phyloP scores from a whole-genome alignment of 2,113 vertebrate species.

The Hippocampus comes region DNA sequence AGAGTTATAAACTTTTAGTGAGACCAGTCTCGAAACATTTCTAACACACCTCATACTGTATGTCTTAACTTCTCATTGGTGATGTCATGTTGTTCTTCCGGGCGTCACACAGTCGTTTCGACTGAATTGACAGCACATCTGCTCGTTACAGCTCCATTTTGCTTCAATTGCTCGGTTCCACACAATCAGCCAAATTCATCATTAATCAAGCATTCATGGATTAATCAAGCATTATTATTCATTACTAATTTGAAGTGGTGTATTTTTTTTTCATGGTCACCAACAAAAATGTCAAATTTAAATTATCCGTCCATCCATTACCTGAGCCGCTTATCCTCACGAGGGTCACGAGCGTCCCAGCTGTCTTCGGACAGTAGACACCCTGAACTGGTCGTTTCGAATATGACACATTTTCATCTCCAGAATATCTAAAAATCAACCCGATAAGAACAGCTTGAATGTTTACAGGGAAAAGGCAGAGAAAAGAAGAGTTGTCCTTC shows the following conservation, averaged over 20 bases:
- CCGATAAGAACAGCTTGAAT: neutral
- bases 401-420: too few species aligned
- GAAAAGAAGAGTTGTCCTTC: constrained; percentile 70
- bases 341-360: too few species aligned
- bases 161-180: neutral
- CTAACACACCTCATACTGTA: too few species aligned
- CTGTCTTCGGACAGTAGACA: too few species aligned
- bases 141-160: neutral
- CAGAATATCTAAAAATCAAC: too few species aligned
- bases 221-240: too few species aligned
- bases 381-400: too few species aligned
- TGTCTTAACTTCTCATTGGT: neutral
- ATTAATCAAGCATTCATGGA: too few species aligned
- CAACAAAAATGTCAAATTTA: neutral
- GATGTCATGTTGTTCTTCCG: neutral
- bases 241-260: neutral
- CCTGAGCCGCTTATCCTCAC: too few species aligned
- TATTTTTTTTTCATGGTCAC: neutral
- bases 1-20: too few species aligned
- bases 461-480: constrained; percentile 52
- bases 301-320: neutral
- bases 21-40: too few species aligned
- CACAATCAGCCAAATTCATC: too few species aligned
- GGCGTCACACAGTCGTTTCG: neutral
- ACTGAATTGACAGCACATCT: neutral